Base-by-base conservation (phyloP, 2,888 invertebrate species). In the Drosophila neutralis region DNA sequence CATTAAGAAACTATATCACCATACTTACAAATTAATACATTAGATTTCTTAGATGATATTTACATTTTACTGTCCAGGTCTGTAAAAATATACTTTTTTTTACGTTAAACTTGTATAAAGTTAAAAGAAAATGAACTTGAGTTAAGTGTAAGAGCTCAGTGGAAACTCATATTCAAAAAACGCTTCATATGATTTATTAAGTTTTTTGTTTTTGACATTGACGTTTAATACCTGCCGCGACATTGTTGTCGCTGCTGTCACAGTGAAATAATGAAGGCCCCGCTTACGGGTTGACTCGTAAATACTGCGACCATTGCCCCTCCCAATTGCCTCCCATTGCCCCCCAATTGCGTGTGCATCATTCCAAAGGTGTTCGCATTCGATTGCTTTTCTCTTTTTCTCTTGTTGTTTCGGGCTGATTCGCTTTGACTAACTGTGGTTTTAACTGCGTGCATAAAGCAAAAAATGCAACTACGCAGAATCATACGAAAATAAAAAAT, bases 141-240 rank as follows among this genome's bases (percentile, higher is more conserved):
- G 52, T 72, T 80, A 58, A 67, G 67, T 64, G 21, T 18, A 48
- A 49, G 21, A 51, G 38, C 58, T 57, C 29, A 24, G 45, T 29
- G 13, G 27, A 57, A 40, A 57, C 15, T 15, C 29, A n/a, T 40
- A 13, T 21, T 7, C 33, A 42, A 31, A 67, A 56, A 45, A 48
- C 8, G 51, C 64, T 67, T 78, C 82, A 75, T 57, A 59, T 65
- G 65, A 73, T 62, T 73, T 73, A 63, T 73, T 52, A 65, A 80
- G 77, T 77, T 67, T 24, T 45, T 45, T 15, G 59, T 62, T 75
- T 72, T 68, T 73, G 73, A 80, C 80, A 79, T 78, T 78, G 80
- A 73, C 77, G 73, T 58, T 65, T 48, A 52, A 74, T 63, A 65
- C 76, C 78, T 71, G 80, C 51, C 66, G 31, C 57, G 63, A 48